Evolutionary conservation across 1,140 invertebrate species (phyloP), one percentile per base, ranked within the genome.

Genomic region (Formica exsecta): DNA sequence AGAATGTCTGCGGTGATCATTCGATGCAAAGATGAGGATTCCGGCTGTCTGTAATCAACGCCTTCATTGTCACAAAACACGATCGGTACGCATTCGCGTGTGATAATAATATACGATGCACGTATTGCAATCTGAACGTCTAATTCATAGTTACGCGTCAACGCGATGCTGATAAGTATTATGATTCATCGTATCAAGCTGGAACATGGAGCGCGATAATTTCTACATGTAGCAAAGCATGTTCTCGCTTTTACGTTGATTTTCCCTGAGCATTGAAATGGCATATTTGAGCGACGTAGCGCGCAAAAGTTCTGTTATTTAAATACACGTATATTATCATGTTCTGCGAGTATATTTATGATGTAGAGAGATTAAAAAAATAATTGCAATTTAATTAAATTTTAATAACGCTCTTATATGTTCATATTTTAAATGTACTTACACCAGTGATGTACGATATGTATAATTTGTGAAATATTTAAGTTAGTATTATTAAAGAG

Each of bases 51-150:
- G 36, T 38, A 71, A 70, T 81, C 51, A 66, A 22, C 38, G 59
- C 4, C 54, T 71, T 73, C 25, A 44, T 70, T 66, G 41, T 71
- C 44, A n/a, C 25, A 59, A 36, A 57, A 36, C 4, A 61, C 25
- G 29, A 74, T 83, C 79, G 54, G 73, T 71, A 48, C 22, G 68
- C 57, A 61, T 62, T 54, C 13, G 29, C 54, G 32, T 19, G 22
- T 44, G 36, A 81, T 81, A 73, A 81, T 61, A 54, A 83, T 73
- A 73, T 73, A 81, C 48, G 19, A 61, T 61, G 65, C 62, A 59
- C 38, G n/a, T 83, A 62, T 73, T 61, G 54, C 29, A 61, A 83
- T 73, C 66, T 44, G n/a, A 54, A 59, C 66, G 22, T 11, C 36
- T 74, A 83, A 74, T 74, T 83, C 25, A 62, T 48, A 74, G 29